Evolutionary conservation across 2,888 invertebrate species (phyloP).

Genomic region (Dioctria rufipes): DNA sequence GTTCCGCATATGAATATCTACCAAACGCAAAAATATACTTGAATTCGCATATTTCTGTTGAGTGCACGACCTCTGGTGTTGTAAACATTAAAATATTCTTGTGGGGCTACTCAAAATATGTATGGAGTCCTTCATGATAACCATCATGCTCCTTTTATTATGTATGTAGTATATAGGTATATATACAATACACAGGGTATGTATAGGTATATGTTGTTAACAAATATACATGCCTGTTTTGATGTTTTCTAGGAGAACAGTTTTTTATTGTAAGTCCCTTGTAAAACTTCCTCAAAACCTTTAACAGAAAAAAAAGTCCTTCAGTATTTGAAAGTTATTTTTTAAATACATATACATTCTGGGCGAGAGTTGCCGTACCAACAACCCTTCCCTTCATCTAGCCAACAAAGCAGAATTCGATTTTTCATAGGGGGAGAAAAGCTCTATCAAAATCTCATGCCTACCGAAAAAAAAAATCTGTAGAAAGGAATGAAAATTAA

Average conservation of each 20-base stretch:
- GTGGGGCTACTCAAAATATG: too few species aligned
- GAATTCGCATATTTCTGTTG: too few species aligned
- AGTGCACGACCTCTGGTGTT: too few species aligned
- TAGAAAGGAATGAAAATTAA: slow-evolving; percentile 51
- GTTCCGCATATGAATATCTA: too few species aligned
- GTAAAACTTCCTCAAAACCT: slow-evolving; percentile 34
- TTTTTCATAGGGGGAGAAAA: slow-evolving; percentile 31
- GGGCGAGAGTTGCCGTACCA: slow-evolving; percentile 20
- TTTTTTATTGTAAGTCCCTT: slow-evolving; percentile 30
- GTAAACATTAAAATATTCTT: too few species aligned
- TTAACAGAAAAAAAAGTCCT: slow-evolving; percentile 24
- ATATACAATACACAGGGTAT: neutral
- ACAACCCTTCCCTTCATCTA: neutral
- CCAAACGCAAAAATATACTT: too few species aligned
- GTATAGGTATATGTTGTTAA: slow-evolving; percentile 14
- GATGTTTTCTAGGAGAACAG: slow-evolving; percentile 37
- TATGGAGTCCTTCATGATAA: too few species aligned
- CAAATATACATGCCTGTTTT: slow-evolving; percentile 40
- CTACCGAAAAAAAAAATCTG: slow-evolving; percentile 18
- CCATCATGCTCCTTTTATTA: too few species aligned
- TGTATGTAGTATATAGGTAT: too few species aligned
- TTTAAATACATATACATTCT: neutral
- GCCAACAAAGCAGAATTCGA: slow-evolving; percentile 27
- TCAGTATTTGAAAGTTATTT: slow-evolving; percentile 6
- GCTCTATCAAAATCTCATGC: slow-evolving; percentile 29